Evolutionary conservation across 1,140 invertebrate species (phyloP), one percentile per base, ranked within the genome.

Genomic region (Pseudomyrmex sp.): DNA sequence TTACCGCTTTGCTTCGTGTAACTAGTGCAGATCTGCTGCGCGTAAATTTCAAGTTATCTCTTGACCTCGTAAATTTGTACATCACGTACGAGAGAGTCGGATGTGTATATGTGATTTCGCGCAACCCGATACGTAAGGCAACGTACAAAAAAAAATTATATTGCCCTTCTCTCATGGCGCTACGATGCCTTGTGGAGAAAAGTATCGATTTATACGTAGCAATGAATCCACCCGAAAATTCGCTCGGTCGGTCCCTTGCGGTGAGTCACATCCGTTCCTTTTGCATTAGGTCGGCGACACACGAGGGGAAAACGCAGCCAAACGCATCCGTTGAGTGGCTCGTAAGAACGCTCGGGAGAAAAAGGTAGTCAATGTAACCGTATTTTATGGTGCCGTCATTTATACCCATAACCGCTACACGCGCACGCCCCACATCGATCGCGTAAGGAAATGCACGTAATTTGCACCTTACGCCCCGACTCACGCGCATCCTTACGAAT

Each of bases 211-310:
- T 62, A 50, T 63, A 72, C 20, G 56, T 15, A 13, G 23, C n/a
- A 58, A 83, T 74, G 86, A 86, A 80, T 86, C 74, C 18, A 48
- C 61, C 35, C 70, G 68, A 83, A 86, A 88, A 74, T 84, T 87
- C 54, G 54, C 23, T 13, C 20, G 48, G 52, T 74, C 35, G 50
- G 9, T 13, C 82, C 63, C 58, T 70, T 84, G 61, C 65, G 86
- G 82, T 88, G 87, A 88, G 72, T 88, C 87, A 88, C 66, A 73
- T 88, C 86, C 85, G 87, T 74, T 87, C 65, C 70, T 88, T 87
- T 46, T 56, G 70, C 85, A 72, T 70, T 72, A 75, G 54, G 75
- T 56, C 52, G 54, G 63, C 72, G 63, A 76, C 76, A 58, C 48
- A 46, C 75, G 76, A 85, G 83, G 87, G 86, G 77, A 50, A 85